Conservation (phyloP, 2,113 vertebrate genomes). For the Mungos mungo region DNA sequence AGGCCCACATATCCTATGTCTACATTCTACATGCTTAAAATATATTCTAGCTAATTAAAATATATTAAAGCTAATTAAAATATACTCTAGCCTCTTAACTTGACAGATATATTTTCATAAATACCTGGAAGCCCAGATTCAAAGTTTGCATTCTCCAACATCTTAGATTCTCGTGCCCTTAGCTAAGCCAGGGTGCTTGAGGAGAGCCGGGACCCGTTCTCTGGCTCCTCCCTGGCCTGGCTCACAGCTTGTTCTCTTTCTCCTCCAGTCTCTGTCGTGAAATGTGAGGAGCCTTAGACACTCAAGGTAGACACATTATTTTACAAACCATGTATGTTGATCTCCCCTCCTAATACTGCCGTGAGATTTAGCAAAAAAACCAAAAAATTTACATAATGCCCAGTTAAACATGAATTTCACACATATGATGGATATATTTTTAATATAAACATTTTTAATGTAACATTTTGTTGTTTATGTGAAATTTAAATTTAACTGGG, state of each 20-base stretch:
- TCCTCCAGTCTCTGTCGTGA: not conserved
- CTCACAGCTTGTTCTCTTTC: not conserved
- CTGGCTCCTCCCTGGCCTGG: not conserved
- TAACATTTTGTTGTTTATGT: not conserved
- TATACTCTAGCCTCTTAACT: not conserved
- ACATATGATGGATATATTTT: not conserved
- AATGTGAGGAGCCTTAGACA: not conserved
- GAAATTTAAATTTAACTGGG: not conserved
- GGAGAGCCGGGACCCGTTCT: too few species aligned
- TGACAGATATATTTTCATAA: not conserved
- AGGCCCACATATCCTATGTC: not conserved
- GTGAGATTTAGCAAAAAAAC: not conserved
- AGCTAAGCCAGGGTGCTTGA: not conserved
- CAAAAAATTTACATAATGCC: not conserved
- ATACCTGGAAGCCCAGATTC: not conserved
- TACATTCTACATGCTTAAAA: not conserved
- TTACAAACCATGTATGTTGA: not conserved
- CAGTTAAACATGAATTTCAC: not conserved
- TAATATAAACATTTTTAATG: not conserved
- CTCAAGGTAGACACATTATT: not conserved
- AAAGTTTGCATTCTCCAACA: not conserved
- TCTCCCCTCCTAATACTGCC: not conserved
- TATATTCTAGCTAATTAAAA: not conserved
- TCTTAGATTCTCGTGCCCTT: not conserved
- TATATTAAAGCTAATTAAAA: not conserved